Evolutionary conservation across 2,113 vertebrate species (phyloP).

Genomic region (Notechis scutatus): DNA sequence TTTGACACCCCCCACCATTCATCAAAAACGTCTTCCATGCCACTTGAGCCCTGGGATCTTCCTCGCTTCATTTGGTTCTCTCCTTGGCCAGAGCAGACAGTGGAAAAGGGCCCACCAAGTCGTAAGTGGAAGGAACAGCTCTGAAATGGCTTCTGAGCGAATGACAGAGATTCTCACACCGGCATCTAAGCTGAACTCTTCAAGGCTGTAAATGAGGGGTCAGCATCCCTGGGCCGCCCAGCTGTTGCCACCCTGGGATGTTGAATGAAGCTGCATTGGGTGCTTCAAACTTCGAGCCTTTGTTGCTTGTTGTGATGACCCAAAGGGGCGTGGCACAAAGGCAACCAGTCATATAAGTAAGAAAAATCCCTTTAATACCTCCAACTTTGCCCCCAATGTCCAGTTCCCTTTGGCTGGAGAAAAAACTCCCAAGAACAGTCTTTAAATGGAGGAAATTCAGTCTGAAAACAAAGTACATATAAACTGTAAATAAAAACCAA

Average conservation of each 20-base stretch:
- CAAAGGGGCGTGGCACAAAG: too few relatives aligned
- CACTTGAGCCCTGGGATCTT: background rate
- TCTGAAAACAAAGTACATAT: too few relatives aligned
- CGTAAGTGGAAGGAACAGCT: background rate
- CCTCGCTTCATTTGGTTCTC: background rate
- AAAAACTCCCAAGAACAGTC: too few relatives aligned
- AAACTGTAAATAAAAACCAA: too few relatives aligned
- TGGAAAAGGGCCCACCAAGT: background rate
- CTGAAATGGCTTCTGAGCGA: background rate
- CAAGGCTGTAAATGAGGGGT: background rate
- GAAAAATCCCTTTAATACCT: too few relatives aligned
- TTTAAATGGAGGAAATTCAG: too few relatives aligned
- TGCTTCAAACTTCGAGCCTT: background rate
- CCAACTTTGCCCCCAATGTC: too few relatives aligned
- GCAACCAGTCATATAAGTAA: too few relatives aligned
- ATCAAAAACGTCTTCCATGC: constrained; percentile 19
- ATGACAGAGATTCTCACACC: background rate
- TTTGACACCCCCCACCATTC: background rate
- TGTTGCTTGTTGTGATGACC: background rate
- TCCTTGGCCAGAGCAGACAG: background rate
- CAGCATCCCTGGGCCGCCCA: background rate
- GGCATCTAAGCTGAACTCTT: background rate
- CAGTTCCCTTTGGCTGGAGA: too few relatives aligned
- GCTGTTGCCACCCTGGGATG: background rate
- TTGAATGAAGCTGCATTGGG: background rate